Base-by-base conservation (phyloP, 2,113 vertebrate genomes). In the Antennarius striatus region DNA sequence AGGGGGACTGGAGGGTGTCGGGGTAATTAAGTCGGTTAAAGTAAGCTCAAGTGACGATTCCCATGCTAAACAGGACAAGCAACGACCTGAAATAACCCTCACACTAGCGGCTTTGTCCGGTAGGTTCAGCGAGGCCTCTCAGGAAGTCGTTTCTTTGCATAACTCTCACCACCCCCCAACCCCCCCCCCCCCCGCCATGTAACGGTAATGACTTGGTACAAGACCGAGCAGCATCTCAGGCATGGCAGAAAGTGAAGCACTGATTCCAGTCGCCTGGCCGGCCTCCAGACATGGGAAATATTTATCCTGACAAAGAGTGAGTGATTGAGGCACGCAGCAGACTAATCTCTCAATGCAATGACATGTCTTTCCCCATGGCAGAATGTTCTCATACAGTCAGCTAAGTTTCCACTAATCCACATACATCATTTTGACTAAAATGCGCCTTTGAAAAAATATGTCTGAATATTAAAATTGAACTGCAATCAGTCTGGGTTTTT, bases 11-110 rank as follows among this genome's bases (percentile, higher is more conserved):
- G 68, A 82, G 71, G 69, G 79, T 86, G 87, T 88, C 80, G 73
- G 83, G 81, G 87, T 91, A 91, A 93, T 93, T 92, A 92, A 93
- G 90, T 90, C 74, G n/a, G 82, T 88, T 90, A 88, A 89, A 91
- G 84, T 89, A 85, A 86, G 88, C 89, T 77, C 59, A 78, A 90
- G 85, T 77, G 84, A 89, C 60, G 71, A 81, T 77, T 85, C 71
- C 75, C 80, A 88, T 88, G 84, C 75, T 88, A 90, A 86, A 76
- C 71, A 88, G 83, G 81, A 74, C 48, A 55, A 68, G 75, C 59
- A 43, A 75, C 59, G 77, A 87, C 86, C 87, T 78, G 61, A 62
- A 91, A 84, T 84, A 85, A 89, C 72, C 86, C 79, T 79, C 83
- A 84, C 81, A 89, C 75, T 85, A 55, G 82, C 16, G 68, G 82